These are phyloP conservation scores for Araneus ventricosus DNA, from an alignment of 1,140 invertebrate genomes.

Conservation along the genomic window DNA sequence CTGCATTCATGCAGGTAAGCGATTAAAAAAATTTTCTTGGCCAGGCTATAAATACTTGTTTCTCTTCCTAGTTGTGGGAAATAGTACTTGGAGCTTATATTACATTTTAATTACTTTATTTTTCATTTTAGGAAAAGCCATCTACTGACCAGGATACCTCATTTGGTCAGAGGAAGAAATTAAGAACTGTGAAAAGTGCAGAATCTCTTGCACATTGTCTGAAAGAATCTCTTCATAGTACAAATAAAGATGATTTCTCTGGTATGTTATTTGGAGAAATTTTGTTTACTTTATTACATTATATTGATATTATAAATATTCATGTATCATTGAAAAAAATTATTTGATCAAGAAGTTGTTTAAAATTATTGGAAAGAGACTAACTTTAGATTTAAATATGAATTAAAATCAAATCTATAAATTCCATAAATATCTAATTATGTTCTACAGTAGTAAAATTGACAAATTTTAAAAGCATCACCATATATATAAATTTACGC, in stretches of 20 bases:
- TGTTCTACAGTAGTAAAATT: too few species aligned
- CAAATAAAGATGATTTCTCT: slow-evolving; percentile 56
- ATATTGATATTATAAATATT: too few species aligned
- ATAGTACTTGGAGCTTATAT: background rate
- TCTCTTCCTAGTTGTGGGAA: too few species aligned
- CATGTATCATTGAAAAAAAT: too few species aligned
- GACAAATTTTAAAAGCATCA: too few species aligned
- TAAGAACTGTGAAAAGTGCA: slow-evolving; percentile 86
- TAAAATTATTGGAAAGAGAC: too few species aligned
- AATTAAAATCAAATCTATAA: too few species aligned
- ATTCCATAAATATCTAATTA: too few species aligned
- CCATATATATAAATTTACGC: too few species aligned
- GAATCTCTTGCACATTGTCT: slow-evolving; percentile 83
- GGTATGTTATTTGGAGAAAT: slow-evolving; percentile 8
- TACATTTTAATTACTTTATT: background rate
- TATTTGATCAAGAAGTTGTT: too few species aligned
- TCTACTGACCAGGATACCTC: slow-evolving; percentile 73
- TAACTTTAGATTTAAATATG: too few species aligned
- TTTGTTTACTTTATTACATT: background rate
- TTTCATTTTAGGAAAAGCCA: slow-evolving; percentile 76
- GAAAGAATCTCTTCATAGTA: slow-evolving; percentile 66
- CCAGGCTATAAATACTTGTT: background rate
- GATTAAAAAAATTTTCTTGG: background rate
- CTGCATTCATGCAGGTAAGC: slow-evolving; percentile 60
- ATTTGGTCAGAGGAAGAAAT: slow-evolving; percentile 80